phyloP scores from a whole-genome alignment of 2,888 invertebrate species.

The Meghimatium bilineatum region DNA sequence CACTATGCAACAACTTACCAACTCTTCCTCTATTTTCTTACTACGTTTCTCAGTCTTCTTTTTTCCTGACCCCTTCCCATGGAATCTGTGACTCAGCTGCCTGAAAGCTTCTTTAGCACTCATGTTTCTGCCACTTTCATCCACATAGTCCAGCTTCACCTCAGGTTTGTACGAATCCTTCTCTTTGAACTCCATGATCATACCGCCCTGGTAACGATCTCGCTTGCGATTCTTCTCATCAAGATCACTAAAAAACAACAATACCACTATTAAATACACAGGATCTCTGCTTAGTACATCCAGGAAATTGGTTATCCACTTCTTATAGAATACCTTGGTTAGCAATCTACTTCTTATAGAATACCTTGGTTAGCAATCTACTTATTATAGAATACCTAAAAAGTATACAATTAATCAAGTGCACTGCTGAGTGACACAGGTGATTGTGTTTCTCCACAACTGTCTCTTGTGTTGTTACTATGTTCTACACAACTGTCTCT shows the following conservation, averaged over 20 bases:
- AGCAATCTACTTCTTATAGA: no score
- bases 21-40: conserved; percentile 95
- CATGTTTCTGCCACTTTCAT: conserved; percentile 94
- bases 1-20: conserved; percentile 79
- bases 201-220: conserved; percentile 81
- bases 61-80: conserved; percentile 99
- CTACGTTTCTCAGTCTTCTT: conserved; percentile 97
- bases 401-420: no score
- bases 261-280: background rate
- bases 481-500: no score
- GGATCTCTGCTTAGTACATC: no score
- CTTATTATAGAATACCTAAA: no score
- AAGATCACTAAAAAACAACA: conserved; percentile 70
- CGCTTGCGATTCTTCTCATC: conserved; percentile 76
- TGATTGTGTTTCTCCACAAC: no score
- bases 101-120: conserved; percentile 96
- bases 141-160: conserved; percentile 96
- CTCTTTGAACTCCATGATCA: conserved; percentile 93
- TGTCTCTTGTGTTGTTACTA: no score
- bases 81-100: conserved; percentile 97
- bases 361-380: no score
- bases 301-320: no score
- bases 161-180: conserved; percentile 93
- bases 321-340: no score
- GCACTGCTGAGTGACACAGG: no score